Evolutionary conservation across 2,797 vertebrate genomes (phyloP).

Genomic region (Crypturellus tataupa): DNA sequence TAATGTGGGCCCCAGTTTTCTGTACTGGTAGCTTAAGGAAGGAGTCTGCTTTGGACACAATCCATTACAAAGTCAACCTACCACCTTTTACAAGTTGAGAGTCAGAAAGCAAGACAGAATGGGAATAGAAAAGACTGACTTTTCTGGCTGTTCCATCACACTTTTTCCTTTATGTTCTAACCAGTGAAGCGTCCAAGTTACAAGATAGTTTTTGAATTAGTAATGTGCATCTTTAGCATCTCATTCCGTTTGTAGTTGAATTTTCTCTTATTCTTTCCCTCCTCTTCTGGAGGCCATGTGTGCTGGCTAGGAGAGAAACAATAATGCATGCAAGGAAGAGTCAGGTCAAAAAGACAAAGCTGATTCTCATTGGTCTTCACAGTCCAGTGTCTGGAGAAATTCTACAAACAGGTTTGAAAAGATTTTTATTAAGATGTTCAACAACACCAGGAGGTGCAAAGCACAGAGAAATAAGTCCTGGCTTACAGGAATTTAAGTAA

Average conservation of each 20-base stretch:
- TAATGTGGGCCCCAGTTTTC: conserved; percentile 37
- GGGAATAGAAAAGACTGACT: conserved; percentile 1
- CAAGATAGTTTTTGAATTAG: conserved; percentile 23
- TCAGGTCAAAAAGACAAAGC: conserved; percentile 19
- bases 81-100: conserved; percentile 18
- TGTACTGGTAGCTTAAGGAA: conserved; percentile 43
- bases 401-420: conserved; percentile 60
- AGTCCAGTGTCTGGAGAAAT: conserved; percentile 45
- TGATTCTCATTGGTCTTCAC: conserved; percentile 41
- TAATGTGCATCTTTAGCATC: conserved; percentile 38
- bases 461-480: conserved; percentile 24
- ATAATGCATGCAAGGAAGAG: background rate
- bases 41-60: conserved; percentile 58
- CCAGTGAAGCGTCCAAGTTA: conserved; percentile 10
- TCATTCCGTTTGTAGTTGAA: conserved; percentile 11
- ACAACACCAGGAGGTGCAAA: conserved; percentile 42
- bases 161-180: conserved; percentile 34
- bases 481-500: background rate
- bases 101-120: conserved; percentile 45
- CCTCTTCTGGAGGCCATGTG: conserved; percentile 8
- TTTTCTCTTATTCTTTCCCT: conserved; percentile 13
- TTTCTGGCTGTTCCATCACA: background rate
- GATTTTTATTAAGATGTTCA: conserved; percentile 38
- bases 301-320: background rate
- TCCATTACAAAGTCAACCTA: conserved; percentile 54